A percentile compares a stretch with the other conserved stretches of the same genome.
phyloP scores from a whole-genome alignment of 2,113 vertebrate species.

The Empidonax alnorum region DNA sequence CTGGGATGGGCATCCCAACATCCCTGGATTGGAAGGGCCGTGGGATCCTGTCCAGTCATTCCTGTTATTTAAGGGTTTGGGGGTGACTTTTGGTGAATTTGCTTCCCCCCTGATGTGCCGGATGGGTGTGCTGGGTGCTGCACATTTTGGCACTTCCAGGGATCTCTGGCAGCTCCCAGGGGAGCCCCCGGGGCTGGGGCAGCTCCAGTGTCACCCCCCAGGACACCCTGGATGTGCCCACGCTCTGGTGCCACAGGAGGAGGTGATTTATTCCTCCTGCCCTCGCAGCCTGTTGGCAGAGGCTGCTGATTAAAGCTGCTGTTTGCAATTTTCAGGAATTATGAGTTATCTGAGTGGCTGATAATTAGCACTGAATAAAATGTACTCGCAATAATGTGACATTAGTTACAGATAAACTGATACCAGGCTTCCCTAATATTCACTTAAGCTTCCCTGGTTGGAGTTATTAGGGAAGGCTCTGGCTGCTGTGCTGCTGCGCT shows the following conservation, averaged over 20 bases:
- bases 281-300: neutral
- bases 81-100: neutral
- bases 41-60: neutral
- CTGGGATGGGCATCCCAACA: neutral
- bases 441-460: neutral
- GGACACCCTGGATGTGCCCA: neutral
- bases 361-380: conserved; percentile 51
- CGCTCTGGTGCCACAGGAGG: neutral
- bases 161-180: neutral
- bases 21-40: accelerated
- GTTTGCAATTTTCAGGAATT: neutral
- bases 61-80: neutral
- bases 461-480: neutral
- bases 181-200: accelerated
- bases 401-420: conserved; percentile 42
- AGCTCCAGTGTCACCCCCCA: accelerated
- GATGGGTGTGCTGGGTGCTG: neutral
- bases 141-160: accelerated
- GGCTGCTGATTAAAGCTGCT: neutral
- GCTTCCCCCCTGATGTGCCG: neutral
- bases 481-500: neutral
- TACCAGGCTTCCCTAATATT: neutral
- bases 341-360: neutral
- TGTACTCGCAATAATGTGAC: neutral
- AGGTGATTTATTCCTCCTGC: neutral